phyloP scores from a whole-genome alignment of 2,888 invertebrate species.

The Tenodera sinensis region DNA sequence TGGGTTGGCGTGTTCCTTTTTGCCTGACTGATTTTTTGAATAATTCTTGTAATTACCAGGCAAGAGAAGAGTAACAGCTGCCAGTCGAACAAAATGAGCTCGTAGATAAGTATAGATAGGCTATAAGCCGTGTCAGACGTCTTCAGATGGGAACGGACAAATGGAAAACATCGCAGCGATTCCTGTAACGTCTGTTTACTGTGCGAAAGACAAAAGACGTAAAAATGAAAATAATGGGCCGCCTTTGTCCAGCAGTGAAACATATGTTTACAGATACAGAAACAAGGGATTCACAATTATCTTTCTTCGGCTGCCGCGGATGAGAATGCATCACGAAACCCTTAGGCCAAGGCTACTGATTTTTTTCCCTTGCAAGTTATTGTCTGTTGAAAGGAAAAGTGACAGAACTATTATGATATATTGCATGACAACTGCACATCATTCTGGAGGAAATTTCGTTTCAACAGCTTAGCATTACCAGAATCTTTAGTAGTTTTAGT shows the following conservation, averaged over 20 bases:
- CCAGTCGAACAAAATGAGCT: not conserved
- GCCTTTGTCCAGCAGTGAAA: not conserved
- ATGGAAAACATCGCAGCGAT: not conserved
- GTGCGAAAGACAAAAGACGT: not conserved
- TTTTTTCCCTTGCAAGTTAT: not conserved
- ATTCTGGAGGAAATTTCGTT: no score
- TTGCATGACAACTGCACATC: no score
- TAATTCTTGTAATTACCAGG: slow-evolving; percentile 29
- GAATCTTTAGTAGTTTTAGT: no score
- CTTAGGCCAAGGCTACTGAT: not conserved
- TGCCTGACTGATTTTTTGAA: slow-evolving; percentile 28
- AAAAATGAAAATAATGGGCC: not conserved
- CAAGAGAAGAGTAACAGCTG: slow-evolving; percentile 20
- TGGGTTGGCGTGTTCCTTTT: slow-evolving; percentile 17
- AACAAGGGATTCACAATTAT: not conserved
- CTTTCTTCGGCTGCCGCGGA: not conserved
- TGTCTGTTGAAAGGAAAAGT: not conserved
- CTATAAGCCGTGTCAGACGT: not conserved
- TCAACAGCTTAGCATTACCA: no score
- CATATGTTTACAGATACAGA: not conserved
- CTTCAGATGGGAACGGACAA: not conserved
- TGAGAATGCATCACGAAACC: not conserved
- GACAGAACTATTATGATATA: not conserved
- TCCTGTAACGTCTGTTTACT: not conserved
- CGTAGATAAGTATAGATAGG: slow-evolving; percentile 4